A percentile compares a stretch with the other conserved stretches of the same genome.
Conservation (phyloP, 1,140 invertebrate species). For the Habropoda laboriosa region DNA sequence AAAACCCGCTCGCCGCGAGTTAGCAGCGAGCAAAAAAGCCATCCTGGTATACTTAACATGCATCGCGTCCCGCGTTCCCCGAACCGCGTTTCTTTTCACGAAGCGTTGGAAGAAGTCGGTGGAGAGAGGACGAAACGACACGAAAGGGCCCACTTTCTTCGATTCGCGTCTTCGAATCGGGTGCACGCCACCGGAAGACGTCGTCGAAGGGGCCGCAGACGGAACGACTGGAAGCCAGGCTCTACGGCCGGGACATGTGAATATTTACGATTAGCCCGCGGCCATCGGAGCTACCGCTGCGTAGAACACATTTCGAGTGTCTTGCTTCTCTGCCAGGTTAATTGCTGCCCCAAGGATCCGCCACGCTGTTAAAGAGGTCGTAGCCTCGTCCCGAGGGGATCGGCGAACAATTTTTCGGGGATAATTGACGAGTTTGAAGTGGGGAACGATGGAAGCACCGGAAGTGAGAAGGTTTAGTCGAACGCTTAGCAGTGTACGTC, state of each 20-base stretch:
- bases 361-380: not conserved
- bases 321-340: not conserved
- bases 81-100: constrained; percentile 14
- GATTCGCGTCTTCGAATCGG: constrained; percentile 13
- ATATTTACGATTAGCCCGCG: not conserved
- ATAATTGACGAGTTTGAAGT: too few relatives aligned
- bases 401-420: too few relatives aligned
- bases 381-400: too few relatives aligned
- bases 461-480: too few relatives aligned
- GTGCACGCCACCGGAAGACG: constrained; percentile 10
- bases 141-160: constrained; percentile 17
- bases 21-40: constrained; percentile 4
- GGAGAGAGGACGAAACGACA: constrained; percentile 18
- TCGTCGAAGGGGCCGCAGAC: not conserved
- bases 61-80: constrained; percentile 27
- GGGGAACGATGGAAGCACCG: too few relatives aligned
- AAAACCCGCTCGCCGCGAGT: constrained; percentile 17
- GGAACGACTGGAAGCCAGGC: not conserved
- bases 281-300: not conserved
- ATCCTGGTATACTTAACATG: constrained; percentile 25
- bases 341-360: not conserved
- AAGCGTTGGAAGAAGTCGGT: not conserved
- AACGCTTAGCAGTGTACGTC: too few relatives aligned
- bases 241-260: not conserved
- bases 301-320: not conserved